phyloP scores from a whole-genome alignment of 2,113 vertebrate species.

The Astur gentilis region DNA sequence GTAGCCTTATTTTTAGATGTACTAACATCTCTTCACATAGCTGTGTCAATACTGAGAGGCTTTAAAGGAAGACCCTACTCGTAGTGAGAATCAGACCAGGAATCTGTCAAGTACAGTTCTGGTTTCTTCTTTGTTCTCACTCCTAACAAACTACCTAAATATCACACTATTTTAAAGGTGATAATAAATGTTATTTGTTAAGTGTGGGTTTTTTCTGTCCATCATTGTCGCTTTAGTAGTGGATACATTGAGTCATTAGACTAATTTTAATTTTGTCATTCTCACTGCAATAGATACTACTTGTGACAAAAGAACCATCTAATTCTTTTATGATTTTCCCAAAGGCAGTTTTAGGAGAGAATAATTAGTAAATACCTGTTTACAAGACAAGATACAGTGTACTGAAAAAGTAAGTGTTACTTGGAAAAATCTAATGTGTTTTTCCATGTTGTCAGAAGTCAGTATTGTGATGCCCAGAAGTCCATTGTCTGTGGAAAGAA shows the following conservation, averaged over 20 bases:
- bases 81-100: neutral
- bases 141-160: neutral
- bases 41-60: neutral
- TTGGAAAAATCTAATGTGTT: neutral
- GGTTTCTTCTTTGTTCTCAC: neutral
- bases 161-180: neutral
- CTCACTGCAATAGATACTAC: neutral
- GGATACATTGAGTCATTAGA: neutral
- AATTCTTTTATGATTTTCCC: neutral
- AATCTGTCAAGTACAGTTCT: neutral
- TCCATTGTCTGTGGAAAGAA: neutral
- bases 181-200: neutral
- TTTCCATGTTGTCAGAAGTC: neutral
- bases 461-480: neutral
- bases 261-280: neutral
- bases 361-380: neutral
- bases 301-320: neutral
- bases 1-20: neutral
- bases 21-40: neutral
- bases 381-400: neutral
- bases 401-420: neutral
- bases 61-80: neutral
- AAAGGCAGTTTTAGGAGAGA: neutral
- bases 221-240: neutral
- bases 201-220: neutral